phyloP scores from a whole-genome alignment of 2,888 invertebrate species.

The Dexiosoma caninum region DNA sequence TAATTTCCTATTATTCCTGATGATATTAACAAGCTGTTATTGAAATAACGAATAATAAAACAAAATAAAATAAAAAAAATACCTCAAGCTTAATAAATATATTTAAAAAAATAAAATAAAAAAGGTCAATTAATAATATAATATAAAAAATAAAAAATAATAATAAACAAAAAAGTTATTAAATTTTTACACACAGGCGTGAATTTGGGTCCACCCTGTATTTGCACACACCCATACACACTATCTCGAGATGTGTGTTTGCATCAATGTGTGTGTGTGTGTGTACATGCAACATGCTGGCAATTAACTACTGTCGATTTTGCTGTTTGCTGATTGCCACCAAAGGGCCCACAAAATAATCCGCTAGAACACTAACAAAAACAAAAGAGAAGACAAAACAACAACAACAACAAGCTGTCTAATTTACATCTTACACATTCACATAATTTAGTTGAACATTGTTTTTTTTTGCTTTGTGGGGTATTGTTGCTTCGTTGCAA shows the following conservation, averaged over 20 bases:
- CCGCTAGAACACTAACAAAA: constrained; percentile 1
- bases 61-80: too few relatives aligned
- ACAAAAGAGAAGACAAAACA: not conserved
- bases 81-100: too few relatives aligned
- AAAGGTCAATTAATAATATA: too few relatives aligned
- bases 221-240: not conserved
- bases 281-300: not conserved
- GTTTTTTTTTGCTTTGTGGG: too few relatives aligned
- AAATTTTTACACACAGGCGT: too few relatives aligned
- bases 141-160: too few relatives aligned
- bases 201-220: too few relatives aligned
- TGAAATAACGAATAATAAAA: too few relatives aligned
- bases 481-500: not conserved
- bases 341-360: constrained; percentile 40
- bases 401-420: constrained; percentile 50
- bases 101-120: too few relatives aligned
- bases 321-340: not conserved
- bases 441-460: constrained; percentile 49
- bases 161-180: too few relatives aligned
- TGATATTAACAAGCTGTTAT: too few relatives aligned
- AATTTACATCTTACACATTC: constrained; percentile 58
- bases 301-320: constrained; percentile 25
- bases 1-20: too few relatives aligned
- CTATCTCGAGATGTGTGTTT: not conserved
- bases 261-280: not conserved